Conservation (phyloP, 2,888 invertebrate species). For the Nomada fabriciana region DNA sequence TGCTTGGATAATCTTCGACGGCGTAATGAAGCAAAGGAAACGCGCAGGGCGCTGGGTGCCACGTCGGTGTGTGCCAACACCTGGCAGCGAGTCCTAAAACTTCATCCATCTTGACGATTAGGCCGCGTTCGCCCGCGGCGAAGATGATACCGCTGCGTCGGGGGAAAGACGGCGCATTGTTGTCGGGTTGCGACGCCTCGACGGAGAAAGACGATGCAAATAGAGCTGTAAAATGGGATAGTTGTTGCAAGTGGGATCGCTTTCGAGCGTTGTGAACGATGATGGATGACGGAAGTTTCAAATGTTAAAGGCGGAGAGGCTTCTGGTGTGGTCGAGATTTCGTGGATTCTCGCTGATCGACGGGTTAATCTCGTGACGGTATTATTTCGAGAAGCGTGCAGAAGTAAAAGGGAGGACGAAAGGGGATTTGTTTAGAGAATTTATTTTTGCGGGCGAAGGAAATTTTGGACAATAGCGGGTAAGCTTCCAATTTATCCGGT, state of each 20-base stretch:
- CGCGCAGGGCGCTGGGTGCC: constrained; percentile 36
- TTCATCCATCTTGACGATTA: constrained; percentile 63
- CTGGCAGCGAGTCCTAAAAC: constrained; percentile 53
- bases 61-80: constrained; percentile 55
- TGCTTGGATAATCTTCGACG: constrained; percentile 71
- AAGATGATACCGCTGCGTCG: constrained; percentile 16
- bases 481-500: too few species aligned
- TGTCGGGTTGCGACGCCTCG: background rate
- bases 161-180: background rate
- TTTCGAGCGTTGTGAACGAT: background rate
- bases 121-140: constrained; percentile 12
- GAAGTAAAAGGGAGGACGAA: too few species aligned
- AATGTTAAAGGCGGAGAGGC: too few species aligned
- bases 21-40: constrained; percentile 64
- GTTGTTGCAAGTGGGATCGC: constrained; percentile 1
- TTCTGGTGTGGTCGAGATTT: too few species aligned
- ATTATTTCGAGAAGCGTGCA: too few species aligned
- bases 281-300: background rate
- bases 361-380: too few species aligned
- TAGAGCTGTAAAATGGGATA: background rate
- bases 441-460: too few species aligned
- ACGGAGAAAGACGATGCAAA: background rate
- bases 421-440: too few species aligned
- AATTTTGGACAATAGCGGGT: too few species aligned
- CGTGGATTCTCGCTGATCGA: too few species aligned